phyloP scores from a whole-genome alignment of 2,888 invertebrate species.

The Ophion costatus region DNA sequence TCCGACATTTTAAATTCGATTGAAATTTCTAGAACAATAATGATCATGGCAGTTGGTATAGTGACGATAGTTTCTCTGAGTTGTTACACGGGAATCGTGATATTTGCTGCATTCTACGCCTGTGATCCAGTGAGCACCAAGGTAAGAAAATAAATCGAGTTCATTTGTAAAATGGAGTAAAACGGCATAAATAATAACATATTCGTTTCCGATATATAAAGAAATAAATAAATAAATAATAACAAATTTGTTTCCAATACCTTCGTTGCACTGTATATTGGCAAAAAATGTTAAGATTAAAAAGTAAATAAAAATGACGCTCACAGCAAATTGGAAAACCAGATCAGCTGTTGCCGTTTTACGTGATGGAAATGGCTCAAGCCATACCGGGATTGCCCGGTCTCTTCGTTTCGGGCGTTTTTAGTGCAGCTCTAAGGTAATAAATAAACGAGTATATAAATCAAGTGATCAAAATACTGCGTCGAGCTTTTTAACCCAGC shows the following conservation, averaged over 20 bases:
- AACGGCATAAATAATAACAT: background rate
- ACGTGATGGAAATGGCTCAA: constrained; percentile 92
- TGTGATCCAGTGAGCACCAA: constrained; percentile 94
- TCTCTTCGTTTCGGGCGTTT: constrained; percentile 93
- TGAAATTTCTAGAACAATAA: constrained; percentile 87
- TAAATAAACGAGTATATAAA: constrained; percentile 5
- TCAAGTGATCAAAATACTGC: background rate
- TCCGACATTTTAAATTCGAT: background rate
- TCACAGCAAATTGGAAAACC: constrained; percentile 86
- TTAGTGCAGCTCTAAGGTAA: constrained; percentile 94
- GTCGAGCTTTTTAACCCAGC: background rate
- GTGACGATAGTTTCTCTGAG: constrained; percentile 90
- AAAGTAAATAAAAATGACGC: constrained; percentile 7
- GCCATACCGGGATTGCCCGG: constrained; percentile 92
- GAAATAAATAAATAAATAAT: too few relatives aligned
- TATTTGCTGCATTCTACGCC: constrained; percentile 92
- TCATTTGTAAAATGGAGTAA: constrained; percentile 15
- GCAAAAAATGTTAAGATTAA: constrained; percentile 1
- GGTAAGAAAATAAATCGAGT: constrained; percentile 76
- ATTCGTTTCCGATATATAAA: too few relatives aligned
- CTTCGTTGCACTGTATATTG: background rate
- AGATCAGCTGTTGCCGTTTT: constrained; percentile 91
- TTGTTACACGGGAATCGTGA: constrained; percentile 93
- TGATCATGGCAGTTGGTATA: constrained; percentile 92
- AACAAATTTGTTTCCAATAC: background rate